A percentile compares a stretch with the other conserved stretches of the same genome.
Evolutionary conservation across 2,797 vertebrate species (phyloP).

Genomic region (Silurus lanzhouensis): DNA sequence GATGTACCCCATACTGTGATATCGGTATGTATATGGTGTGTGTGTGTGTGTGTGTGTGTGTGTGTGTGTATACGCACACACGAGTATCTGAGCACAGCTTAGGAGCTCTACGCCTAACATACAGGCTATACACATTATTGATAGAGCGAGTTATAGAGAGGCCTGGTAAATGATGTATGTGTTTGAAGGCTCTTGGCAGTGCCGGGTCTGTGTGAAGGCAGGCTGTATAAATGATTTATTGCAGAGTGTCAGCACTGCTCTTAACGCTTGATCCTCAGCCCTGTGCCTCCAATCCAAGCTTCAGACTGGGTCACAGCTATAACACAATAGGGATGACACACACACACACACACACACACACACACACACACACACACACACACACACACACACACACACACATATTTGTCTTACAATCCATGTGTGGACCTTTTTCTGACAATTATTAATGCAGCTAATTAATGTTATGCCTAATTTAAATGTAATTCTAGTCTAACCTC

Average conservation of each 20-base stretch:
- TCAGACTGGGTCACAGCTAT: constrained; percentile 1
- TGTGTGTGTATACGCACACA: neutral
- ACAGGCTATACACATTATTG: constrained; percentile 27
- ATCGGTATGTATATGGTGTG: neutral
- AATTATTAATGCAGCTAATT: neutral
- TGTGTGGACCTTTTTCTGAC: neutral
- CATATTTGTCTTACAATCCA: neutral
- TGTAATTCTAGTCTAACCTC: neutral
- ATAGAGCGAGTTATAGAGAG: constrained; percentile 23
- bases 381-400: neutral
- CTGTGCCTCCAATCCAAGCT: constrained; percentile 29
- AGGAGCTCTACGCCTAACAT: constrained; percentile 29
- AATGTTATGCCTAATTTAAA: neutral
- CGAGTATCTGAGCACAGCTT: constrained; percentile 30
- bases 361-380: neutral
- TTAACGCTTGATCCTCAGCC: constrained; percentile 47
- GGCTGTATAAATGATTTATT: constrained; percentile 53
- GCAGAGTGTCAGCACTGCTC: constrained; percentile 40
- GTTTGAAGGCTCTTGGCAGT: constrained; percentile 39
- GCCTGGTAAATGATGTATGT: constrained; percentile 53
- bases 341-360: neutral
- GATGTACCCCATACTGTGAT: constrained; percentile 25
- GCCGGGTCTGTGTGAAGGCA: constrained; percentile 36
- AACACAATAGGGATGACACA: constrained; percentile 16
- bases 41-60: constrained; percentile 1